Evolutionary conservation across 92 coral and sea anemone species (phyloP).

Genomic region (Phymanthus crucifer): DNA sequence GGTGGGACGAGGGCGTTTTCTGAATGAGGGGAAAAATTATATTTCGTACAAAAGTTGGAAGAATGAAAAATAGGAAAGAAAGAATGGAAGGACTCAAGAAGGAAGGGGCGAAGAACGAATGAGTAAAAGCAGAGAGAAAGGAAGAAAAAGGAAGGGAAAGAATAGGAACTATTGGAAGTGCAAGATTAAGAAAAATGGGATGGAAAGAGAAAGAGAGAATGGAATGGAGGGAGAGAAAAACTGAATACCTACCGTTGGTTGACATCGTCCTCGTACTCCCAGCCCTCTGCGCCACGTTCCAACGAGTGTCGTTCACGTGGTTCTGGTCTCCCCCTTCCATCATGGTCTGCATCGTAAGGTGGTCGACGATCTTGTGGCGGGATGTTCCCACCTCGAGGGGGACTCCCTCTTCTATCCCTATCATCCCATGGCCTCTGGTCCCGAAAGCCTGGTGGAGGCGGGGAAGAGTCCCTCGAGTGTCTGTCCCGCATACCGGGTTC

Average conservation of each 20-base stretch:
- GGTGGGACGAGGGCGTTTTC: slow-evolving; percentile 80
- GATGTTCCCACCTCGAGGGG: slow-evolving; percentile 62
- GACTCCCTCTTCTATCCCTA: slow-evolving; percentile 60
- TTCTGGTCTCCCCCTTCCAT: slow-evolving; percentile 50
- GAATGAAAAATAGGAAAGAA: neutral
- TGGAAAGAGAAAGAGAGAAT: neutral
- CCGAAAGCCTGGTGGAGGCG: slow-evolving; percentile 49
- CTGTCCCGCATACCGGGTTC: slow-evolving; percentile 76
- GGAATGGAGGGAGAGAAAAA: neutral
- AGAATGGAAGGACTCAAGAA: neutral
- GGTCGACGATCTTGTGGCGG: slow-evolving; percentile 73
- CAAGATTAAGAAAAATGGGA: neutral
- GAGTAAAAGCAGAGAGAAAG: neutral
- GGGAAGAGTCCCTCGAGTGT: slow-evolving; percentile 59
- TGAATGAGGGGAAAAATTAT: slow-evolving; percentile 13
- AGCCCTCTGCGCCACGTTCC: slow-evolving; percentile 74
- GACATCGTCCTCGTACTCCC: slow-evolving; percentile 88
- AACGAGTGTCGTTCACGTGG: slow-evolving; percentile 67
- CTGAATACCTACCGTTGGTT: slow-evolving; percentile 43
- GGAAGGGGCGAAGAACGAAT: neutral
- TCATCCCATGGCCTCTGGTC: slow-evolving; percentile 77
- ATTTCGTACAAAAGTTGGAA: neutral
- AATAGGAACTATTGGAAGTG: no score
- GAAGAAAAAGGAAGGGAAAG: neutral
- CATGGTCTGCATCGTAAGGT: slow-evolving; percentile 66